These are phyloP conservation scores for Bombus superbus DNA, from an alignment of 1,140 invertebrate species.

Conservation along the genomic window DNA sequence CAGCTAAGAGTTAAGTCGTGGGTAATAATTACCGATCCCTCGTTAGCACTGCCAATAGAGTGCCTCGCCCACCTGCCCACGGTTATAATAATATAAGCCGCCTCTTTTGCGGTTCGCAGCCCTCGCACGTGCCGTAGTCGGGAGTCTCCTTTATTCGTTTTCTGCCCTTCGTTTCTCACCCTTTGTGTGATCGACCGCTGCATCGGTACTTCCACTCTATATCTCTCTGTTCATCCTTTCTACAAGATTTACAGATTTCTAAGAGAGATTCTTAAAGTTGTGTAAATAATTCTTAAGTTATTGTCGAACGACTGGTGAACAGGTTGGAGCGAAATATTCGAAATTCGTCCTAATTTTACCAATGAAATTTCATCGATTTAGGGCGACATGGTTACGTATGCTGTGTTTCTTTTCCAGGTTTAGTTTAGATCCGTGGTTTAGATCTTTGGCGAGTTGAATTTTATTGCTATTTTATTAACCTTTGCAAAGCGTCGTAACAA, in stretches of 20 bases:
- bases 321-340: too few species aligned
- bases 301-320: too few species aligned
- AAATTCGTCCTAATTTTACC: background rate
- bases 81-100: slow-evolving; percentile 77
- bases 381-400: too few species aligned
- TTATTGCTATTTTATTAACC: too few species aligned
- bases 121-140: slow-evolving; percentile 74
- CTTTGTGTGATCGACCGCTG: slow-evolving; percentile 46
- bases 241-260: background rate
- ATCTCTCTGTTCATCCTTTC: background rate
- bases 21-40: slow-evolving; percentile 75
- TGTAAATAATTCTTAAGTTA: background rate
- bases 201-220: slow-evolving; percentile 39
- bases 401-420: too few species aligned
- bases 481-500: too few species aligned
- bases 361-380: background rate
- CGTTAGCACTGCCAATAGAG: slow-evolving; percentile 70
- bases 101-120: slow-evolving; percentile 75
- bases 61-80: slow-evolving; percentile 74
- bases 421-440: too few species aligned
- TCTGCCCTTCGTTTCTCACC: slow-evolving; percentile 63
- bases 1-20: slow-evolving; percentile 71
- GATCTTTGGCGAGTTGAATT: too few species aligned
- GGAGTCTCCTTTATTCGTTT: slow-evolving; percentile 66
- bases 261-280: background rate